A percentile compares a stretch with the other conserved stretches of the same genome.
These are phyloP conservation scores for Leptinotarsa rubiginosa DNA, from an alignment of 2,888 invertebrate genomes.

Conservation along the genomic window DNA sequence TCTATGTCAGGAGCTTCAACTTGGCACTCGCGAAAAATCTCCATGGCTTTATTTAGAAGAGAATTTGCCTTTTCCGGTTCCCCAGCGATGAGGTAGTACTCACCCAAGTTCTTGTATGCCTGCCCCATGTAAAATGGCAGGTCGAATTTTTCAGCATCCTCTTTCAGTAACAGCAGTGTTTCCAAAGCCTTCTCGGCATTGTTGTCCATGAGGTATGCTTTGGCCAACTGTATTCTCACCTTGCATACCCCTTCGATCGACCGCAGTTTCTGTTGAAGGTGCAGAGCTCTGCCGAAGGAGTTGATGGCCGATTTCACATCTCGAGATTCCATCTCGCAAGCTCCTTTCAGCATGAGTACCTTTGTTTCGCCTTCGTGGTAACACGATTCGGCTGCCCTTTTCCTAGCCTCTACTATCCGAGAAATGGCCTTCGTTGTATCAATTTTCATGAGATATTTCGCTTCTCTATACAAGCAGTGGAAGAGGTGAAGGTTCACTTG, in stretches of 20 bases:
- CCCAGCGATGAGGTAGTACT: constrained; percentile 60
- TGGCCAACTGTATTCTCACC: constrained; percentile 69
- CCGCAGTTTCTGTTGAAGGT: constrained; percentile 63
- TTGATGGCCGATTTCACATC: constrained; percentile 68
- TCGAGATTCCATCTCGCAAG: constrained; percentile 68
- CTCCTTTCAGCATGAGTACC: constrained; percentile 69
- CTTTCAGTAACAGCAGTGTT: constrained; percentile 43
- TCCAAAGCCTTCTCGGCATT: constrained; percentile 50
- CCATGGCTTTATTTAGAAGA: constrained; percentile 57
- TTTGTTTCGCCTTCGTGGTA: constrained; percentile 67
- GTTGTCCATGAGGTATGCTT: constrained; percentile 66
- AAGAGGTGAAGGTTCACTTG: constrained; percentile 67
- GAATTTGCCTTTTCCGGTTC: constrained; percentile 56
- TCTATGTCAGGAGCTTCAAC: constrained; percentile 48
- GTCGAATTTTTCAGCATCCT: constrained; percentile 47
- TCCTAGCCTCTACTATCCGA: constrained; percentile 68
- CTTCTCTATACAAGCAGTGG: constrained; percentile 63
- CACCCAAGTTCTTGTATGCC: constrained; percentile 61
- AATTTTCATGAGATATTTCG: constrained; percentile 59
- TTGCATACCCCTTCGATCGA: constrained; percentile 68
- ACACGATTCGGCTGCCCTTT: constrained; percentile 69
- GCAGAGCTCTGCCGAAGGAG: constrained; percentile 68
- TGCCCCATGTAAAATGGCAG: constrained; percentile 57
- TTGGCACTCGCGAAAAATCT: constrained; percentile 55
- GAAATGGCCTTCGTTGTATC: constrained; percentile 67